Evolutionary conservation across 2,113 vertebrate genomes (phyloP).

Genomic region (Bos indicus): DNA sequence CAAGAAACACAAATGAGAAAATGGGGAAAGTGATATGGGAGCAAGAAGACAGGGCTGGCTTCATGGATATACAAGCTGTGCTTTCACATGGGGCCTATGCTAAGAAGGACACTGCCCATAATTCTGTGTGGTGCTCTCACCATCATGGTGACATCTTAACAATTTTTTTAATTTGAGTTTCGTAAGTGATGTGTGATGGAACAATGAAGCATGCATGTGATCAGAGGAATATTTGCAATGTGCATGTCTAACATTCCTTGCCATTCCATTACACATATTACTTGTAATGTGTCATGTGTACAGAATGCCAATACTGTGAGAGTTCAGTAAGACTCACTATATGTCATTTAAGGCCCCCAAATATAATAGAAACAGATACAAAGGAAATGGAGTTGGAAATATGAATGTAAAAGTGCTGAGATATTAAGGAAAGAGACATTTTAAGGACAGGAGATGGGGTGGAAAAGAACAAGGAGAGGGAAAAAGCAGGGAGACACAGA

Average conservation of each 20-base stretch:
- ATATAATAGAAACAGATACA: background rate
- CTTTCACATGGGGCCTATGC: no score
- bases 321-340: background rate
- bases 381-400: background rate
- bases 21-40: background rate
- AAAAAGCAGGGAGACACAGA: background rate
- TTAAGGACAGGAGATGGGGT: background rate
- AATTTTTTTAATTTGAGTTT: background rate
- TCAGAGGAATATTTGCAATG: no score
- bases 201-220: accelerated
- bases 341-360: background rate
- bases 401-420: background rate
- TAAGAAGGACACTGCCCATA: background rate
- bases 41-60: background rate
- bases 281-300: background rate
- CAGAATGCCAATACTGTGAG: background rate
- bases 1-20: background rate
- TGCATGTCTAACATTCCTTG: no score
- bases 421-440: background rate
- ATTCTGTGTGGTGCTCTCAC: background rate
- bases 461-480: background rate
- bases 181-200: background rate
- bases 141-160: background rate
- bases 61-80: background rate
- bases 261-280: background rate